Base-by-base conservation (phyloP, 2,888 invertebrate genomes). In the Congeria kusceri region DNA sequence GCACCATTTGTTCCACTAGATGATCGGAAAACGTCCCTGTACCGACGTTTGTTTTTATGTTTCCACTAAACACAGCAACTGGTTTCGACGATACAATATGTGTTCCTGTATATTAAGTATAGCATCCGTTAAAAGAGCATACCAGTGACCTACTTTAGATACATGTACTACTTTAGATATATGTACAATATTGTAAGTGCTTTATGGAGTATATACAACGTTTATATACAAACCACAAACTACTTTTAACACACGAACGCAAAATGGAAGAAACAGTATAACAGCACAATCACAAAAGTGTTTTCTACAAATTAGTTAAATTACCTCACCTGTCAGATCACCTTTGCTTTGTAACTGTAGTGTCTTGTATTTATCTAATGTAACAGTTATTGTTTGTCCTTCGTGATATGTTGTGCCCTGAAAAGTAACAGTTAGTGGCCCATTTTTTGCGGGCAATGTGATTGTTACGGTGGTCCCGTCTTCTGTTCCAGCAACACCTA, bases 1-100 rank as follows among this genome's bases (percentile, higher is more conserved):
- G 87, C 11, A 85, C 80, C 58, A 91, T 47, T 80, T 88, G 86
- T 63, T 89, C 90, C 4, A 88, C 85, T 49, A 91, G 77, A 71
- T 91, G 91, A 74, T 91, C 91, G 3, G 76, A 70, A 53, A 76
- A 81, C 3, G 62, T 75, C 20, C 84, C 86, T 0, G 62, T 62
- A 11, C 85, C 80, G 15, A 87, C 67, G 7, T 63, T 77, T 25
- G 85, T 83, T 44, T 84, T 85, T n/a, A 83, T 77, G 71, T 86
- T 84, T 0, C 85, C 87, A 44, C 83, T 84, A 25, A 84, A 83
- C 23, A 76, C 80, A 11, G 83, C 80, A 4, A 86, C 72, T 3
- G 81, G 83, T 47, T 83, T 77, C 67, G 74, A 73, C 9, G 80
- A 67, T n/a, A 65, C 76, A n/a, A 87, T 79, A 39, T 83, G 83